Base-by-base conservation (phyloP, 2,113 vertebrate species). In the Sus scrofa region DNA sequence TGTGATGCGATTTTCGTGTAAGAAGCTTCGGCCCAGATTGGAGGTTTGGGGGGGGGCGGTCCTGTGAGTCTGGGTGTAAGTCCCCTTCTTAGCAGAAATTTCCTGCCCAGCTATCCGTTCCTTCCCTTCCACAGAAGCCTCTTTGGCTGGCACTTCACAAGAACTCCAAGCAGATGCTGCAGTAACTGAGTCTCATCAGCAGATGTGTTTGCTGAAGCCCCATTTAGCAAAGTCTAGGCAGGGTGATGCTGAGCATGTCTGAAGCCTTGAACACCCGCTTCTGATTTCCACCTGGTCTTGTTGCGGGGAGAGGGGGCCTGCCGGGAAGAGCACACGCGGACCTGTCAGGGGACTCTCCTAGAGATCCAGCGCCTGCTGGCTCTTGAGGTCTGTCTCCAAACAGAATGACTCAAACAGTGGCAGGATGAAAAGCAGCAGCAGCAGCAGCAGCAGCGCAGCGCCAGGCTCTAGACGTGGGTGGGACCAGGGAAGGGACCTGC, bases 81-180 rank as follows among this genome's bases (percentile, higher is more conserved):
- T 75, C 88, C 97, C 96, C 95, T 97, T 96, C 97, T 98, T 97
- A 97, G 98, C 89, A 96, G 60, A 97, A 96, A 97, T 97, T 98
- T 97, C 97, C 97, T 96, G 98, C 97, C 97, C 96, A 82, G 97
- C 95, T 77, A 2, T 97, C 97, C 67, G 54, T 95, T 95, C 89
- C 96, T 97, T 97, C 89, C 97, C 97, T 83, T 97, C 97, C 97
- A 74, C 97, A 90, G 89, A 96, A 97, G 62, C 95, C 97, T 97
- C 93, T 96, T 75, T 94, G 94, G 95, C 95, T 91, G 54, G 90
- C 94, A 89, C 97, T 98, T 96, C 85, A 95, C 93, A 98, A 90
- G 95, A 97, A 97, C 97, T 97, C 97, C 70, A 73, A 98, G 95
- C 94, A 96, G 84, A 18, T 96, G 97, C 97, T 95, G 86, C 97